A percentile compares a stretch with the other conserved stretches of the same genome.
Evolutionary conservation across 2,113 vertebrate genomes (phyloP).

Genomic region (Nettapus auritus): DNA sequence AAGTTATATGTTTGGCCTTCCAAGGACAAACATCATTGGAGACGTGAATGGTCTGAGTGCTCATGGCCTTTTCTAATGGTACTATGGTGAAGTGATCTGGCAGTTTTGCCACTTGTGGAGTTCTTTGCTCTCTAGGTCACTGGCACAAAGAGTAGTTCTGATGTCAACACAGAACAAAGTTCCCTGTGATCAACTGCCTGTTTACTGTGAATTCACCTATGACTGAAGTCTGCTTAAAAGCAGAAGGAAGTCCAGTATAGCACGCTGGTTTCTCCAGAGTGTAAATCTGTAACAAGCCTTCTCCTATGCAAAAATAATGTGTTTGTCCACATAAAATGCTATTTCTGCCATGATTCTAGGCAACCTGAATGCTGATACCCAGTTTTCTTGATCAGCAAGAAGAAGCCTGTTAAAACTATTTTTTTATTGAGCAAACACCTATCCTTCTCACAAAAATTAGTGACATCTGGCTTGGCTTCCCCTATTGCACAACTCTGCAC

Average conservation of each 20-base stretch:
- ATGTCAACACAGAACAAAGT: conserved; percentile 60
- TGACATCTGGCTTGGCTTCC: not conserved
- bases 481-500: not conserved
- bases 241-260: not conserved
- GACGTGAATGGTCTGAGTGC: not conserved
- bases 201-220: conserved; percentile 36
- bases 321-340: not conserved
- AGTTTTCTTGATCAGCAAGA: not conserved
- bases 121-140: conserved; percentile 20
- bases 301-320: not conserved
- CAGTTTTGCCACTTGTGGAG: not conserved
- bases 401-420: not conserved
- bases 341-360: not conserved
- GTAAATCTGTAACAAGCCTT: not conserved
- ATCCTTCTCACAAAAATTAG: not conserved
- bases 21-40: not conserved
- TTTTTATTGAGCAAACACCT: not conserved
- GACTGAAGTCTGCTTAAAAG: not conserved
- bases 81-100: not conserved
- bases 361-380: not conserved
- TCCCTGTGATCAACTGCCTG: conserved; percentile 18
- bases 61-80: not conserved
- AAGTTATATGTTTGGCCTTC: not conserved
- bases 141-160: not conserved
- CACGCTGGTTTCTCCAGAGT: not conserved